phyloP scores from a whole-genome alignment of 2,113 vertebrate species.

The Pyrgilauda ruficollis region DNA sequence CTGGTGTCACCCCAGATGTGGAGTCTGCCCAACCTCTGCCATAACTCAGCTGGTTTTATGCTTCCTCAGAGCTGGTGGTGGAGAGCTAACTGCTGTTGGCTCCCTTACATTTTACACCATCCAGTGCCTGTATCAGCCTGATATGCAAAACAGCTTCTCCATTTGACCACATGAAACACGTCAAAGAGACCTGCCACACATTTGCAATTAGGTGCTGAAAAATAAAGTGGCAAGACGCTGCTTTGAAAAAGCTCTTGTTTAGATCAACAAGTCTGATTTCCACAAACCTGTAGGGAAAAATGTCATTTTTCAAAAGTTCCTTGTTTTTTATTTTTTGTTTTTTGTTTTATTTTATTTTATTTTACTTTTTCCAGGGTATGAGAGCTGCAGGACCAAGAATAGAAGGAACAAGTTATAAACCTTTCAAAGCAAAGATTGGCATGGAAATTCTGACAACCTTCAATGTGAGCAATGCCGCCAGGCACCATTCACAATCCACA shows the following conservation, averaged over 20 bases:
- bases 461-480: constrained; percentile 34
- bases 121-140: background rate
- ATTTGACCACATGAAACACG: background rate
- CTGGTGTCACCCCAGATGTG: background rate
- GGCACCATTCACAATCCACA: constrained; percentile 43
- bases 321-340: background rate
- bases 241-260: background rate
- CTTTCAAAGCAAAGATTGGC: constrained; percentile 57
- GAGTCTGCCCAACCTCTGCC: background rate
- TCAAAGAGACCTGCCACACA: background rate
- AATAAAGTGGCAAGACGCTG: background rate
- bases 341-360: background rate
- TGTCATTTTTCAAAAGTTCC: background rate
- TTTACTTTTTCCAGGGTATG: background rate
- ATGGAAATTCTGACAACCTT: constrained; percentile 52
- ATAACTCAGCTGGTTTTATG: background rate
- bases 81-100: background rate
- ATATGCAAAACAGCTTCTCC: background rate
- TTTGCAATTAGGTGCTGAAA: background rate
- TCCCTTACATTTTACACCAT: background rate
- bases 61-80: background rate
- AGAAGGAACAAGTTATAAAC: constrained; percentile 40
- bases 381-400: constrained; percentile 32
- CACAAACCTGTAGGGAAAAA: background rate
- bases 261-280: background rate